phyloP scores from a whole-genome alignment of 2,888 invertebrate genomes.

The Iselma pallidipennis region DNA sequence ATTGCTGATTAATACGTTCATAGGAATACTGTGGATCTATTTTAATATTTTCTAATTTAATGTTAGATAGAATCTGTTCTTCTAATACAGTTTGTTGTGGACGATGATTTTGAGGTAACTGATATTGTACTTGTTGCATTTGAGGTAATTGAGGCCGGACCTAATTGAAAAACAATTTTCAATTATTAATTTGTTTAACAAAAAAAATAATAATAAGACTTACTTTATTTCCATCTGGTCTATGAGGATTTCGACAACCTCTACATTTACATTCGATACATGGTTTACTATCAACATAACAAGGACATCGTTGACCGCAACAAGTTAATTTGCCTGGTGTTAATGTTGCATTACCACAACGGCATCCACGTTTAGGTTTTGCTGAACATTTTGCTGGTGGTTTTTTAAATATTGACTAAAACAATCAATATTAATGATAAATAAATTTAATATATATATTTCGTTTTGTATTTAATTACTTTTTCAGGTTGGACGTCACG shows the following conservation, averaged over 20 bases:
- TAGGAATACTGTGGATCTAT: conserved; percentile 38
- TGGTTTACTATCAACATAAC: conserved; percentile 88
- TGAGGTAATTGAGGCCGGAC: conserved; percentile 46
- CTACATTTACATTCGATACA: conserved; percentile 90
- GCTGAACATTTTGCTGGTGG: conserved; percentile 53
- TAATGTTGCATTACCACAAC: conserved; percentile 89
- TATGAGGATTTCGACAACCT: conserved; percentile 90
- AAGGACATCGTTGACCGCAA: conserved; percentile 92
- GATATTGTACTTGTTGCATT: conserved; percentile 44
- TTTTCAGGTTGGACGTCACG: conserved; percentile 15
- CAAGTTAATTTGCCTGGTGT: conserved; percentile 90
- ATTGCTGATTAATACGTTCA: conserved; percentile 33
- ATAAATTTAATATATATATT: too few relatives aligned
- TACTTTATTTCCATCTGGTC: conserved; percentile 80
- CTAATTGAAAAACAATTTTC: conserved; percentile 35
- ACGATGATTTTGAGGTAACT: conserved; percentile 29
- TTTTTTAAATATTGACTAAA: conserved; percentile 58
- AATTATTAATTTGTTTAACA: conserved; percentile 24
- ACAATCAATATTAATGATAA: conserved; percentile 35
- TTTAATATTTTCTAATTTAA: conserved; percentile 42
- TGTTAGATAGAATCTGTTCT: conserved; percentile 36
- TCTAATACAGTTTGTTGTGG: conserved; percentile 26
- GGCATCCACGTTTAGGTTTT: conserved; percentile 73
- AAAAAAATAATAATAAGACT: conserved; percentile 22
- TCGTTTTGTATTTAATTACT: conserved; percentile 13